A percentile compares a stretch with the other conserved stretches of the same genome.
phyloP scores from a whole-genome alignment of 2,888 invertebrate genomes.

The Thymelicus acteon region DNA sequence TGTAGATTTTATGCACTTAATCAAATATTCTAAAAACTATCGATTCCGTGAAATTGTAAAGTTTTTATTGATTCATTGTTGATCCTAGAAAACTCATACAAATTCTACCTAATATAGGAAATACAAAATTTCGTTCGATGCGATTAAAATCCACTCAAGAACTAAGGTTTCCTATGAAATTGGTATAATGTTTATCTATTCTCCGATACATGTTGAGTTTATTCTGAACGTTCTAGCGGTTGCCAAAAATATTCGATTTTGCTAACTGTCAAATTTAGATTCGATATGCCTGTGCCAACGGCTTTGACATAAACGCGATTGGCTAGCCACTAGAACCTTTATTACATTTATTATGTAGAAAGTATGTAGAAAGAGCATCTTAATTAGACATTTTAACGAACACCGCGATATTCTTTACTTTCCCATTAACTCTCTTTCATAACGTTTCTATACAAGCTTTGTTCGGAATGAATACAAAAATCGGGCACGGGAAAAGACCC shows the following conservation, averaged over 20 bases:
- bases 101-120: too few species aligned
- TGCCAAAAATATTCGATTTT: slow-evolving; percentile 1
- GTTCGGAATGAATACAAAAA: slow-evolving; percentile 66
- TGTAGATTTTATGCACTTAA: neutral
- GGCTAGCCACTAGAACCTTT: neutral
- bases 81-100: too few species aligned
- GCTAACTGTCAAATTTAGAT: neutral
- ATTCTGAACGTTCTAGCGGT: neutral
- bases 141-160: too few species aligned
- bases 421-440: slow-evolving; percentile 31
- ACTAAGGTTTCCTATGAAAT: too few species aligned
- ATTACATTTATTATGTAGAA: neutral
- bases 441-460: slow-evolving; percentile 48
- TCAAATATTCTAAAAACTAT: too few species aligned
- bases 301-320: neutral
- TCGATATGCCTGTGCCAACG: neutral
- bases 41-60: too few species aligned
- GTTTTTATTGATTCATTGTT: too few species aligned
- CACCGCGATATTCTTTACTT: slow-evolving; percentile 29
- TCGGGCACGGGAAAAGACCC: slow-evolving; percentile 63
- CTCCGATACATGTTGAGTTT: neutral
- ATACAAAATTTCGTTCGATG: too few species aligned
- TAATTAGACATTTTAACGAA: slow-evolving; percentile 31
- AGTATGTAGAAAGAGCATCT: slow-evolving; percentile 9
- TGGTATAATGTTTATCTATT: too few species aligned